A percentile compares a stretch with the other conserved stretches of the same genome.
Evolutionary conservation across 1,140 invertebrate genomes (phyloP).

Genomic region (Bemisia tabaci): DNA sequence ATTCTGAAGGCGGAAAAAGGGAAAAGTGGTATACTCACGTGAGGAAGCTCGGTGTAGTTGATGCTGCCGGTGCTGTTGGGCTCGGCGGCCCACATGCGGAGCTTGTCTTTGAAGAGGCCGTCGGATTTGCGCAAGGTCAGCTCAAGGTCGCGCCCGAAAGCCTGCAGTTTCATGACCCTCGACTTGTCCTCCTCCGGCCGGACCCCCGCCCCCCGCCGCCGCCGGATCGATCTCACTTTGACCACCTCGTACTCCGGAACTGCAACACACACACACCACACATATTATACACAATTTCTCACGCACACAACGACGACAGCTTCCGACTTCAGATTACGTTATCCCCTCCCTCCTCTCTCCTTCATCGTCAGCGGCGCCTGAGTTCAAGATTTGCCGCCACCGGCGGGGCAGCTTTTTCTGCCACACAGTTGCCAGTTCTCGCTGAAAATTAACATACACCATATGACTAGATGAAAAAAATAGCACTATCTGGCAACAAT

Average conservation of each 20-base stretch:
- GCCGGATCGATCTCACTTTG: slow-evolving; percentile 28
- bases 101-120: slow-evolving; percentile 27
- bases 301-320: too few relatives aligned
- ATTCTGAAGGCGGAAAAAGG: not conserved
- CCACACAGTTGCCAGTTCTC: too few relatives aligned
- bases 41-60: slow-evolving; percentile 1
- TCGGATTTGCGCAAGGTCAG: slow-evolving; percentile 56
- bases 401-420: too few relatives aligned
- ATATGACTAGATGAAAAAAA: too few relatives aligned
- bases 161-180: slow-evolving; percentile 54
- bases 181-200: slow-evolving; percentile 31
- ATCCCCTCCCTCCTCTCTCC: too few relatives aligned
- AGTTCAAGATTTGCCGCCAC: too few relatives aligned
- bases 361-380: too few relatives aligned
- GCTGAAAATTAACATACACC: too few relatives aligned
- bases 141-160: slow-evolving; percentile 58
- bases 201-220: slow-evolving; percentile 14
- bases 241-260: slow-evolving; percentile 52
- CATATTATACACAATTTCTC: too few relatives aligned
- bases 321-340: too few relatives aligned
- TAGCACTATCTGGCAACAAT: too few relatives aligned
- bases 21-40: slow-evolving; percentile 1
- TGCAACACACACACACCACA: slow-evolving; percentile 12
- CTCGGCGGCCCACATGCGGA: not conserved
- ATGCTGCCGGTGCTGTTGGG: slow-evolving; percentile 4